These are phyloP conservation scores for Sesia bembeciformis DNA, from an alignment of 2,888 invertebrate genomes.

Conservation along the genomic window DNA sequence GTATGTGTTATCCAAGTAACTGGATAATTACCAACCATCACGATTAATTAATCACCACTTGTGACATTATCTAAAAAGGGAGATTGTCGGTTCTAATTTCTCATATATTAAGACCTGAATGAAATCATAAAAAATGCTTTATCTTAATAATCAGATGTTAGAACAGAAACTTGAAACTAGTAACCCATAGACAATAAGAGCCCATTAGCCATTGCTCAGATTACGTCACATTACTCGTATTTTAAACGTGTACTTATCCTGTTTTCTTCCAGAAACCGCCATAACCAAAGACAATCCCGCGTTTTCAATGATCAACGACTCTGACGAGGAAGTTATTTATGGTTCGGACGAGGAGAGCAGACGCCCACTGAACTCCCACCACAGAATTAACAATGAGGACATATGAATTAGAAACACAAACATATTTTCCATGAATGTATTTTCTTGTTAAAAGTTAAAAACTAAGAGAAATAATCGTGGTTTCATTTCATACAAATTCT, in stretches of 20 bases:
- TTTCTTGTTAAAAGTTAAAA: constrained; percentile 45
- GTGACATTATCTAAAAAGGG: no score
- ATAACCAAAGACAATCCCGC: constrained; percentile 98
- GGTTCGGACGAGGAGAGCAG: constrained; percentile 93
- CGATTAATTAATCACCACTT: no score
- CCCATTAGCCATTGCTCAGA: no score
- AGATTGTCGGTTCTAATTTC: no score
- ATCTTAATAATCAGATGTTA: no score
- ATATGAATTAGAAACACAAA: constrained; percentile 37
- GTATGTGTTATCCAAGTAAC: no score
- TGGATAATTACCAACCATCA: no score
- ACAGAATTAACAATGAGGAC: constrained; percentile 76
- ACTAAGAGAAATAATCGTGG: constrained; percentile 6
- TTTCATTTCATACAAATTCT: neutral
- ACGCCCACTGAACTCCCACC: constrained; percentile 82
- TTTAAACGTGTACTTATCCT: neutral
- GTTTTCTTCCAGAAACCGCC: constrained; percentile 81
- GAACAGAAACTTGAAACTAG: no score
- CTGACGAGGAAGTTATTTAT: constrained; percentile 97
- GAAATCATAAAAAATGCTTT: no score
- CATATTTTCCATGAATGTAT: constrained; percentile 26
- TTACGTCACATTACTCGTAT: no score
- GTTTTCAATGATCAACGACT: constrained; percentile 98
- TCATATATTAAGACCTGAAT: no score
- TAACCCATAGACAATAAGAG: no score